phyloP scores from a whole-genome alignment of 1,140 invertebrate genomes.

The Nixonia krombeini region DNA sequence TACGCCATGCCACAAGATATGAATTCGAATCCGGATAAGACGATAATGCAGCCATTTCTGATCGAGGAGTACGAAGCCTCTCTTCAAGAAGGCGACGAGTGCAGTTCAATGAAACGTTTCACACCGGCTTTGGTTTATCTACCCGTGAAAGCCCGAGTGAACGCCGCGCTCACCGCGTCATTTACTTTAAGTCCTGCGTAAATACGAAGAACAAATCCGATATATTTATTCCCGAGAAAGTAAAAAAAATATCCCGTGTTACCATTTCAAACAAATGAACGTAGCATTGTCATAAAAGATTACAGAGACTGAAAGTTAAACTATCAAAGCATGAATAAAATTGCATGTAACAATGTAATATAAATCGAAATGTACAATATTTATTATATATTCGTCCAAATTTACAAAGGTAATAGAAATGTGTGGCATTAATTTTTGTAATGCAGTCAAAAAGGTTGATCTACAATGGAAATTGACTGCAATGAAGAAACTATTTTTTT shows the following conservation, averaged over 20 bases:
- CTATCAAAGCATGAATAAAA: too few species aligned
- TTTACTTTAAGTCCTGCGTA: conserved; percentile 92
- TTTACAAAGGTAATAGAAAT: too few species aligned
- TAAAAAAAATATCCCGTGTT: not conserved
- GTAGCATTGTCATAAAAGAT: too few species aligned
- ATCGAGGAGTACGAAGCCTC: conserved; percentile 76
- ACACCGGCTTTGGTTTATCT: conserved; percentile 92
- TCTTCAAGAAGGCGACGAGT: conserved; percentile 51
- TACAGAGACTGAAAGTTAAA: too few species aligned
- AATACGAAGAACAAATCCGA: conserved; percentile 36
- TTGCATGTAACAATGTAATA: too few species aligned
- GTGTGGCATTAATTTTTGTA: too few species aligned
- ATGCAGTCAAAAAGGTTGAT: too few species aligned
- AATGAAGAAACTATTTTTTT: too few species aligned
- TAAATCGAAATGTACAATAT: too few species aligned
- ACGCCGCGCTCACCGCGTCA: conserved; percentile 85
- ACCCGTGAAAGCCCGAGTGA: conserved; percentile 88
- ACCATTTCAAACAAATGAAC: too few species aligned
- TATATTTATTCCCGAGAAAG: conserved; percentile 20
- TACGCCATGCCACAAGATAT: conserved; percentile 74
- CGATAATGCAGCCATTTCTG: conserved; percentile 89
- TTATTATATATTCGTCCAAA: too few species aligned
- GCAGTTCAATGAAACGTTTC: conserved; percentile 71
- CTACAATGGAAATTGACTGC: too few species aligned
- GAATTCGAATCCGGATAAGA: conserved; percentile 63